Evolutionary conservation across 2,888 invertebrate species (phyloP).

Genomic region (Seira sanloemensis): DNA sequence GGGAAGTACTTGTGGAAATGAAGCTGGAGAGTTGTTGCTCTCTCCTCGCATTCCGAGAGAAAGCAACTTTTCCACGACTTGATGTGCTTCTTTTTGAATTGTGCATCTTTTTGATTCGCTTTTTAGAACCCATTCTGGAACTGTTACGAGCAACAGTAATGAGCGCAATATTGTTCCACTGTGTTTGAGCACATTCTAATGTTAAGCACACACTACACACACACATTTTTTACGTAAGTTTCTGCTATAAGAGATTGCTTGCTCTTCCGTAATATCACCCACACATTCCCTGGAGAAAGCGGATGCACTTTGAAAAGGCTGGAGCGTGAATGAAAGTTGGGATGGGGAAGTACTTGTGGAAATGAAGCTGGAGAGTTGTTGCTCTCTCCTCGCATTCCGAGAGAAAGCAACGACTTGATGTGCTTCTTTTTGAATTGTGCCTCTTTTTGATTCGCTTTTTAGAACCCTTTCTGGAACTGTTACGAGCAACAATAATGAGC

Average conservation of each 20-base stretch:
- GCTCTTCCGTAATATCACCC: slow-evolving; percentile 25
- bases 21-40: slow-evolving; percentile 52
- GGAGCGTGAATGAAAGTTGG: neutral
- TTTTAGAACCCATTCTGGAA: neutral
- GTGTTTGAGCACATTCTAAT: neutral
- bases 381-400: slow-evolving; percentile 16
- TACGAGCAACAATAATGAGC: no score
- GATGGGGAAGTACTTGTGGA: slow-evolving; percentile 21
- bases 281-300: slow-evolving; percentile 48
- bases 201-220: no score
- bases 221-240: no score
- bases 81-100: neutral
- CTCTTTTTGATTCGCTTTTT: no score
- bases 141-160: neutral
- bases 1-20: slow-evolving; percentile 36
- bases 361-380: slow-evolving; percentile 53
- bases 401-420: neutral
- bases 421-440: neutral
- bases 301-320: no score
- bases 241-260: slow-evolving; percentile 5
- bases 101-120: neutral
- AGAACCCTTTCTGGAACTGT: no score
- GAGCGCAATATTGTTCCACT: neutral
- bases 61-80: slow-evolving; percentile 8
- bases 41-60: neutral